A percentile compares a stretch with the other conserved stretches of the same genome.
Evolutionary conservation across 2,797 vertebrate species (phyloP).

Genomic region (Amniataba percoides): DNA sequence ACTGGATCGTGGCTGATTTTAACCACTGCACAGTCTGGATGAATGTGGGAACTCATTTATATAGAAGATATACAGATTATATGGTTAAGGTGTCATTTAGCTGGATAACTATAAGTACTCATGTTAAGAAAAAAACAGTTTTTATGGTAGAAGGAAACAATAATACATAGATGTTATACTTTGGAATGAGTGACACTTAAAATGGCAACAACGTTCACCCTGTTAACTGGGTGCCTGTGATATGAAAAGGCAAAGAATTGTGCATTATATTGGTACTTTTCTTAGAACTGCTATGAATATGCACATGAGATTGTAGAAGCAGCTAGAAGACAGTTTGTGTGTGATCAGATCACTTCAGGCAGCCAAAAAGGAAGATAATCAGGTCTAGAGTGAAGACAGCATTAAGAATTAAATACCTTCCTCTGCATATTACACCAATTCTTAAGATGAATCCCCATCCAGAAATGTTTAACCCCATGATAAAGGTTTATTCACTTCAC

Average conservation of each 20-base stretch:
- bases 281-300: slow-evolving; percentile 8
- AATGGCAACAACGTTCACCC: not conserved
- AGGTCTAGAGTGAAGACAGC: slow-evolving; percentile 2
- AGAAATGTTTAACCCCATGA: not conserved
- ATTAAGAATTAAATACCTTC: slow-evolving; percentile 15
- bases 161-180: not conserved
- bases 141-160: not conserved
- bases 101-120: not conserved
- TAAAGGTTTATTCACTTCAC: not conserved
- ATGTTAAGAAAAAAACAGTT: not conserved
- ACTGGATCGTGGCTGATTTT: not conserved
- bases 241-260: not conserved
- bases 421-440: not conserved
- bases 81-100: not conserved
- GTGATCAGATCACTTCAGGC: not conserved
- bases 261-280: not conserved
- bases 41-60: not conserved
- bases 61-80: not conserved
- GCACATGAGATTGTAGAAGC: slow-evolving; percentile 4
- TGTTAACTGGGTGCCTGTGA: not conserved
- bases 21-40: not conserved
- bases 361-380: not conserved
- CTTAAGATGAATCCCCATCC: no score
- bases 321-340: not conserved
- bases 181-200: not conserved